Conservation (phyloP, 2,113 vertebrate species). For the Psophia crepitans region DNA sequence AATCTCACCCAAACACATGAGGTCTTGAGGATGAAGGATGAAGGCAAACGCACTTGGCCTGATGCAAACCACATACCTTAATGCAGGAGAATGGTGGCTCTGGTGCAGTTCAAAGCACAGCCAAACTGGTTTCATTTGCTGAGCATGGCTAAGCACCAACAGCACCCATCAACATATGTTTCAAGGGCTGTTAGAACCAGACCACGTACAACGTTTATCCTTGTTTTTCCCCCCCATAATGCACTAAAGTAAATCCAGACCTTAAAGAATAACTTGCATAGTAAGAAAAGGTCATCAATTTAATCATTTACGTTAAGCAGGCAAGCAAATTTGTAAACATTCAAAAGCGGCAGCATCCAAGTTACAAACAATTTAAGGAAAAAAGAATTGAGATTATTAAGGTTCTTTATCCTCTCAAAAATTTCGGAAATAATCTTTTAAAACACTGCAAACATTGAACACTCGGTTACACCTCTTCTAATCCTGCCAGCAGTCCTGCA, state of each 20-base stretch:
- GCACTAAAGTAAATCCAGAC: constrained; percentile 70
- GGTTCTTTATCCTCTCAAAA: constrained; percentile 66
- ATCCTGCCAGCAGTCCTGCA: constrained; percentile 57
- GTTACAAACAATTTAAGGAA: constrained; percentile 80
- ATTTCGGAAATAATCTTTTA: constrained; percentile 70
- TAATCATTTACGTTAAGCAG: constrained; percentile 82
- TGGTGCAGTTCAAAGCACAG: constrained; percentile 9
- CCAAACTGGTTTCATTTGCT: background rate
- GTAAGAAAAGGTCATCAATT: constrained; percentile 80
- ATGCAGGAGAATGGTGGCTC: background rate
- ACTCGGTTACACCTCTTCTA: constrained; percentile 60
- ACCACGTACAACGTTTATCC: background rate
- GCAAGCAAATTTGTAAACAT: constrained; percentile 84
- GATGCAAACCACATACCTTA: background rate
- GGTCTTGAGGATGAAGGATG: background rate
- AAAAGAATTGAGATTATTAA: constrained; percentile 74
- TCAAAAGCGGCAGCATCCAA: constrained; percentile 83
- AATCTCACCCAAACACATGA: background rate
- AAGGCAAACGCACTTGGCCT: background rate
- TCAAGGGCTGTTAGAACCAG: constrained; percentile 14
- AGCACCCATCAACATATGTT: background rate
- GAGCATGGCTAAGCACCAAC: background rate
- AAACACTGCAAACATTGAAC: constrained; percentile 76
- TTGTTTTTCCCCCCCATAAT: background rate
- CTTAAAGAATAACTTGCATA: constrained; percentile 70